phyloP scores from a whole-genome alignment of 2,888 invertebrate genomes.

The Epicampocera succincta region DNA sequence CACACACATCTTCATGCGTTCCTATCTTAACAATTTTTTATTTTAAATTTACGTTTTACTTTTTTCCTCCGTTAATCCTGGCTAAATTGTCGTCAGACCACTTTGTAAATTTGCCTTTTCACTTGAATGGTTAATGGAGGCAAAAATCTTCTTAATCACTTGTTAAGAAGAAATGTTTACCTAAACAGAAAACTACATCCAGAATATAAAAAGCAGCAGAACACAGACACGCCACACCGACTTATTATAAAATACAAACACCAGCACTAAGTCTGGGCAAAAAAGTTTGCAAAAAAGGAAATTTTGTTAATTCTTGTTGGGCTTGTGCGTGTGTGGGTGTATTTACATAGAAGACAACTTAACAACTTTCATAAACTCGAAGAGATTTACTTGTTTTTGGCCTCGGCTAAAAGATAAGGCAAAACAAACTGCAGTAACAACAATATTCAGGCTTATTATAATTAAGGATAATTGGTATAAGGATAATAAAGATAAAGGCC shows the following conservation, averaged over 20 bases:
- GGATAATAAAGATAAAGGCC: slow-evolving; percentile 79
- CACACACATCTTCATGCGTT: slow-evolving; percentile 4
- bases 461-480: slow-evolving; percentile 80
- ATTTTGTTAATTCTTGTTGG: slow-evolving; percentile 22
- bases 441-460: slow-evolving; percentile 75
- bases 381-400: slow-evolving; percentile 19
- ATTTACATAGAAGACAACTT: slow-evolving; percentile 13
- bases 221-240: neutral
- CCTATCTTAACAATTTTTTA: slow-evolving; percentile 24
- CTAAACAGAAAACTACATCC: slow-evolving; percentile 26
- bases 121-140: slow-evolving; percentile 23
- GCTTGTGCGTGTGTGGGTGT: slow-evolving; percentile 5
- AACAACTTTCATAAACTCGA: slow-evolving; percentile 45
- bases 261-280: neutral
- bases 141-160: slow-evolving; percentile 36
- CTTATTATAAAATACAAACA: slow-evolving; percentile 43
- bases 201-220: neutral
- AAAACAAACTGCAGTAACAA: slow-evolving; percentile 15
- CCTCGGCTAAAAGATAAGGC: slow-evolving; percentile 6
- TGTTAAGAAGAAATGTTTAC: slow-evolving; percentile 57
- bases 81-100: slow-evolving; percentile 33
- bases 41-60: neutral
- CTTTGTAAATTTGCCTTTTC: neutral
- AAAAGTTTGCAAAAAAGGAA: slow-evolving; percentile 16
- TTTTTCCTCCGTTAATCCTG: slow-evolving; percentile 36